Conservation (phyloP, 2,797 vertebrate genomes). For the Rhynchonycteris naso region DNA sequence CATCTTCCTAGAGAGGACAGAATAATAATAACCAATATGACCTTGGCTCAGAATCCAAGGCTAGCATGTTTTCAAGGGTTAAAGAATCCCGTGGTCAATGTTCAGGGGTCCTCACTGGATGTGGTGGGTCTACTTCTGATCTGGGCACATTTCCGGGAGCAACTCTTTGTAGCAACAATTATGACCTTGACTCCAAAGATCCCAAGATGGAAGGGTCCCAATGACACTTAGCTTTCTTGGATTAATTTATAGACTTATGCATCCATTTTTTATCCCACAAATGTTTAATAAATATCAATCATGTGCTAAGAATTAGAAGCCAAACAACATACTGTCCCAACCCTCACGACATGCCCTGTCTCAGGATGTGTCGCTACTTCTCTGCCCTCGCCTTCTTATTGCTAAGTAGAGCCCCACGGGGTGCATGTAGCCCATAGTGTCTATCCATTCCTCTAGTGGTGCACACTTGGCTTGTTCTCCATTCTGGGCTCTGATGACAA, state of each 20-base stretch:
- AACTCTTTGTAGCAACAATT: neutral
- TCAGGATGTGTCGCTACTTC: neutral
- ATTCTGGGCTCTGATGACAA: neutral
- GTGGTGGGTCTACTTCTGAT: neutral
- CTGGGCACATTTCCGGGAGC: accelerated
- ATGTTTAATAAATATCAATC: neutral
- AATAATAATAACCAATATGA: neutral
- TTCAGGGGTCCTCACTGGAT: neutral
- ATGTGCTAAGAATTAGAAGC: neutral
- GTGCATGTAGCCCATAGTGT: too few species aligned
- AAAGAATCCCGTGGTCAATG: neutral
- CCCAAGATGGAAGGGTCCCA: neutral
- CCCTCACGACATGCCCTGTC: neutral
- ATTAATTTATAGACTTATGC: neutral
- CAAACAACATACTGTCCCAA: neutral
- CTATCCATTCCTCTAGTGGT: neutral
- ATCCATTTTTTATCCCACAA: neutral
- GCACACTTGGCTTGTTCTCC: neutral
- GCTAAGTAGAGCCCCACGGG: neutral
- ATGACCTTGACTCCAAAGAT: neutral
- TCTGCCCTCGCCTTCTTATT: neutral
- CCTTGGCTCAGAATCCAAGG: neutral
- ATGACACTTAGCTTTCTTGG: neutral
- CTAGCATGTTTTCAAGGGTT: neutral
- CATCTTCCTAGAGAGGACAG: neutral